These are phyloP conservation scores for Lumbricus terrestris DNA, from an alignment of 2,888 invertebrate species.

Conservation along the genomic window DNA sequence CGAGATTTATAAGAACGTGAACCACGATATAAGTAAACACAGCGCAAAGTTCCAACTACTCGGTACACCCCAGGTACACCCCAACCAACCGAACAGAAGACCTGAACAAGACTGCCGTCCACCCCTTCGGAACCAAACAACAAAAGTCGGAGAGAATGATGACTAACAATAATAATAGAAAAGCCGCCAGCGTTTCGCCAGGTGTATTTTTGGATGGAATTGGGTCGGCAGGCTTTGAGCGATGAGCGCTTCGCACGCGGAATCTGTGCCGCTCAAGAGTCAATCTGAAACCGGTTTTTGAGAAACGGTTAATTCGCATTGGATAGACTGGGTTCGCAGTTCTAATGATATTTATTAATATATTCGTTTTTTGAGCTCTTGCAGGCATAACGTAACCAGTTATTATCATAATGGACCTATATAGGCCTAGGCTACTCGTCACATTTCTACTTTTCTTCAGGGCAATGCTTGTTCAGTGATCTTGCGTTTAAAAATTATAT, in stretches of 20 bases:
- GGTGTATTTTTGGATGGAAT: conserved; percentile 3
- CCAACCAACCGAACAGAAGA: not conserved
- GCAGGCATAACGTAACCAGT: too few relatives aligned
- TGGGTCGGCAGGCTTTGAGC: not conserved
- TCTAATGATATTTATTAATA: too few relatives aligned
- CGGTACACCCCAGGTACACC: not conserved
- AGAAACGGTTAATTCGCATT: not conserved
- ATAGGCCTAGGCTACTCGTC: too few relatives aligned
- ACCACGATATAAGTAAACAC: not conserved
- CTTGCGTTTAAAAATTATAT: too few relatives aligned
- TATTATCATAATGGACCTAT: too few relatives aligned
- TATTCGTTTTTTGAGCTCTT: too few relatives aligned
- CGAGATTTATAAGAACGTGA: not conserved
- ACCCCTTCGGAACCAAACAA: not conserved
- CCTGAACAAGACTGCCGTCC: not conserved
- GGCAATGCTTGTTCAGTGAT: too few relatives aligned
- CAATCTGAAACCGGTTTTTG: not conserved
- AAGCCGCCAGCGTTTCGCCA: not conserved
- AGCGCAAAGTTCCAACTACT: not conserved
- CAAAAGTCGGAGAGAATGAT: not conserved
- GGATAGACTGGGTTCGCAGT: not conserved
- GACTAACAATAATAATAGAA: too few relatives aligned
- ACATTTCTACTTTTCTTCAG: too few relatives aligned
- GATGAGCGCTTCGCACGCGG: not conserved
- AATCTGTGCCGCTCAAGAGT: not conserved